Evolutionary conservation across 2,797 vertebrate species (phyloP).

Genomic region (Alca torda): DNA sequence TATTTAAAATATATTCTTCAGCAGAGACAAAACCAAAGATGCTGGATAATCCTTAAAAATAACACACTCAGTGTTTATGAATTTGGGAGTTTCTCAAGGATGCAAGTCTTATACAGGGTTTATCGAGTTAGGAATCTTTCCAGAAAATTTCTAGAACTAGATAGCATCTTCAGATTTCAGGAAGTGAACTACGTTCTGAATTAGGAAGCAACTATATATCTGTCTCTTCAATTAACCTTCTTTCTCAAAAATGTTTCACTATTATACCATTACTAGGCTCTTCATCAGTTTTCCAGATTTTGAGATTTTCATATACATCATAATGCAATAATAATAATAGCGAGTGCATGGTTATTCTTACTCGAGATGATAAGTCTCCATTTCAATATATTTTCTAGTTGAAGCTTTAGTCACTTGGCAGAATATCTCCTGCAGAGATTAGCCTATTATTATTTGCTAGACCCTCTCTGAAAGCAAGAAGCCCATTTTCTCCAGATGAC

Average conservation of each 20-base stretch:
- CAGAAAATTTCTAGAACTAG: neutral
- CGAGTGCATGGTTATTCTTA: neutral
- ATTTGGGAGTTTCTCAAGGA: neutral
- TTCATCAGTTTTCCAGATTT: neutral
- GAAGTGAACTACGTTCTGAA: neutral
- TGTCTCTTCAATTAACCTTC: neutral
- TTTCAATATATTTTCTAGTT: conserved; percentile 72
- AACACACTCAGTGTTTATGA: neutral
- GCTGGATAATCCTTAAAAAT: neutral
- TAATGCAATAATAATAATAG: neutral
- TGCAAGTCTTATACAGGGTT: neutral
- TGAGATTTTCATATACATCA: conserved; percentile 34
- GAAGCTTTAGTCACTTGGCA: conserved; percentile 72
- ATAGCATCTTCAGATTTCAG: neutral
- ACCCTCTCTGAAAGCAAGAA: conserved; percentile 73
- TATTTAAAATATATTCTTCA: neutral
- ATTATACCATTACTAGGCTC: neutral
- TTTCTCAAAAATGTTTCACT: conserved; percentile 3
- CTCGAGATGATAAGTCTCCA: conserved; percentile 51
- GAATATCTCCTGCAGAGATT: conserved; percentile 74
- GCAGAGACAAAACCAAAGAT: neutral
- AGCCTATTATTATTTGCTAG: conserved; percentile 77
- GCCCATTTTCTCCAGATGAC: conserved; percentile 82
- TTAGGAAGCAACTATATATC: neutral
- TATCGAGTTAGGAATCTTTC: neutral